These are phyloP conservation scores for Chunga burmeisteri DNA, from an alignment of 2,113 vertebrate species.

Conservation along the genomic window DNA sequence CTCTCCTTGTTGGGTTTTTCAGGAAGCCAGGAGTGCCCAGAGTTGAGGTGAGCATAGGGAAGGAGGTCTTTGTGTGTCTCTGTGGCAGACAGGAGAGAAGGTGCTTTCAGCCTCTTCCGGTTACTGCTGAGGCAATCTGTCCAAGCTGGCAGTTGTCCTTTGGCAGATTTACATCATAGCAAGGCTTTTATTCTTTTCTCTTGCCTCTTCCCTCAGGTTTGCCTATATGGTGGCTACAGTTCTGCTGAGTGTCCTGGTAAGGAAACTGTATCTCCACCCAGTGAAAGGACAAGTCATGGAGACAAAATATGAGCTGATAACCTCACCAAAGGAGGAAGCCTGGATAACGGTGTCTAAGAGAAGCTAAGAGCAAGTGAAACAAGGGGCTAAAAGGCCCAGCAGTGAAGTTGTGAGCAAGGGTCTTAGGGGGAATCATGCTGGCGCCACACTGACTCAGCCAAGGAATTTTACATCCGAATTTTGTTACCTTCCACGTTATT, in stretches of 20 bases:
- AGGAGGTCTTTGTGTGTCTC: not conserved
- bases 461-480: not conserved
- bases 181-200: not conserved
- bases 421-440: not conserved
- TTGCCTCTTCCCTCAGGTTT: conserved; percentile 76
- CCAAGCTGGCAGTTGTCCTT: not conserved
- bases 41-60: conserved; percentile 82
- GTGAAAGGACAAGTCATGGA: conserved; percentile 87
- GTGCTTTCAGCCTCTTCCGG: not conserved
- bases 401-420: not conserved
- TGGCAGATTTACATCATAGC: not conserved
- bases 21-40: conserved; percentile 90
- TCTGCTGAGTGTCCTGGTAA: conserved; percentile 85
- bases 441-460: not conserved
- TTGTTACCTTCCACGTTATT: not conserved
- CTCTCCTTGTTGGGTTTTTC: conserved; percentile 92
- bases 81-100: not conserved
- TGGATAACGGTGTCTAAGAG: conserved; percentile 91
- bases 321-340: conserved; percentile 90
- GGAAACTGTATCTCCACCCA: conserved; percentile 79
- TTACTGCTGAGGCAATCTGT: not conserved
- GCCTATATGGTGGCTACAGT: conserved; percentile 88
- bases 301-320: conserved; percentile 90
- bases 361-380: conserved; percentile 61
- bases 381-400: not conserved